Evolutionary conservation across 2,888 invertebrate species (phyloP).

Genomic region (Mongoloraphidia duomilia): DNA sequence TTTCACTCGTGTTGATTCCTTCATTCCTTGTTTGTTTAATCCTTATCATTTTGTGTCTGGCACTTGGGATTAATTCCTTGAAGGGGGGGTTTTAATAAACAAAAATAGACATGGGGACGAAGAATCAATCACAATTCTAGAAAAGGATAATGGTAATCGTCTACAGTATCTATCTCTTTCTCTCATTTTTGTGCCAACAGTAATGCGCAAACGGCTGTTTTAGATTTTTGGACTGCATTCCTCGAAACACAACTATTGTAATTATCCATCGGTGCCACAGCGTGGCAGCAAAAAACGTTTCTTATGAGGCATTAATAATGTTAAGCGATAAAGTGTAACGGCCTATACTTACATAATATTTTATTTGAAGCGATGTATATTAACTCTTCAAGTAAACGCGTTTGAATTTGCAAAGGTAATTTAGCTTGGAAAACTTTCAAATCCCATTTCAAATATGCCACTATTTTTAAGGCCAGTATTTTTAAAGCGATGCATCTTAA

Average conservation of each 20-base stretch:
- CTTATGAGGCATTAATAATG: conserved; percentile 17
- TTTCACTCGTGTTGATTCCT: no score
- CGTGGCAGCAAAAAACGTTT: conserved; percentile 55
- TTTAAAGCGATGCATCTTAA: conserved; percentile 62
- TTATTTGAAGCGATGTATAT: conserved; percentile 58
- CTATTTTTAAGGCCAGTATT: conserved; percentile 73
- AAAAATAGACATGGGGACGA: no score
- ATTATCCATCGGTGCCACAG: conserved; percentile 79
- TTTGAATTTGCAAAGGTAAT: conserved; percentile 65
- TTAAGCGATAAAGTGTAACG: conserved; percentile 22
- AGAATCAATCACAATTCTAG: no score
- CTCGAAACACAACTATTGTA: conserved; percentile 50
- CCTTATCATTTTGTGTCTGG: no score
- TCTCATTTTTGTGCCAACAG: no score
- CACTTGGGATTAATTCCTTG: no score
- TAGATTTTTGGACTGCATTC: conserved; percentile 44
- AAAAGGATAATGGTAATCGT: no score
- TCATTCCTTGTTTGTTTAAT: no score
- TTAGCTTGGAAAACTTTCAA: conserved; percentile 53
- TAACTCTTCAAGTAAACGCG: conserved; percentile 67
- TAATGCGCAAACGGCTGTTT: conserved; percentile 43
- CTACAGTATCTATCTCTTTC: no score
- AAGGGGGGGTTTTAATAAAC: no score
- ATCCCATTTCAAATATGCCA: conserved; percentile 77
- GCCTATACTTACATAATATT: conserved; percentile 31